Base-by-base conservation (phyloP, 1,140 invertebrate genomes). In the Zaprionus nigranus region DNA sequence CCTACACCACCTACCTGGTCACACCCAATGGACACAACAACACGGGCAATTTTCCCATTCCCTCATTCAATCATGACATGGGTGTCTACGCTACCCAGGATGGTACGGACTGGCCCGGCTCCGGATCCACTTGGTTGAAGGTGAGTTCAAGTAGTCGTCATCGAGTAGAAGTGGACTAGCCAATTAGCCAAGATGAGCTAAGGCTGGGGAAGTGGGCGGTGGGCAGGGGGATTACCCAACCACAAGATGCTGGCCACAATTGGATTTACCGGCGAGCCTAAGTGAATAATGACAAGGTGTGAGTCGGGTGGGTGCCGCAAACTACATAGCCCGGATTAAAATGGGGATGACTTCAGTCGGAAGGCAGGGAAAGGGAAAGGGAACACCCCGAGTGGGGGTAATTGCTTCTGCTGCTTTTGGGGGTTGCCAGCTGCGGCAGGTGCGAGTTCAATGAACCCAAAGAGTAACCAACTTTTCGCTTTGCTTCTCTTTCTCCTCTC, bases 1-100 rank as follows among this genome's bases (percentile, higher is more conserved):
- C 93, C 12, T 96, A 95, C 77, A 94, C 94, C 0, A 93, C 93
- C 5, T 93, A 92, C 28, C 81, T 93, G 36, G 94, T 92, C 0
- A 82, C 65, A 1, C 88, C 56, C 63, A 94, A 90, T 91, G 93
- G 73, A 76, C 91, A 63, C 81, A 94, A 63, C 59, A 93, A 93
- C 53, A 84, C 75, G 0, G 93, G 91, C 17, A 91, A 92, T 57
- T 94, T 92, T 26, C 77, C 90, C 0, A 79, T 92, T 15, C 94
- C 94, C 2, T 94, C 94, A 0, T 93, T 93, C 53, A 74, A 85
- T 70, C 93, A 94, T 68, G 94, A 95, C 73, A 92, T 93, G 81
- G 93, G 92, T 9, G 91, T 93, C 26, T 81, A 93, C 4, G 80
- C 93, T 15, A 92, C 91, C 15, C 92, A 93, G 57, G 92, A 94